These are phyloP conservation scores for Andrena trimmerana DNA, from an alignment of 2,888 invertebrate genomes.

Conservation along the genomic window DNA sequence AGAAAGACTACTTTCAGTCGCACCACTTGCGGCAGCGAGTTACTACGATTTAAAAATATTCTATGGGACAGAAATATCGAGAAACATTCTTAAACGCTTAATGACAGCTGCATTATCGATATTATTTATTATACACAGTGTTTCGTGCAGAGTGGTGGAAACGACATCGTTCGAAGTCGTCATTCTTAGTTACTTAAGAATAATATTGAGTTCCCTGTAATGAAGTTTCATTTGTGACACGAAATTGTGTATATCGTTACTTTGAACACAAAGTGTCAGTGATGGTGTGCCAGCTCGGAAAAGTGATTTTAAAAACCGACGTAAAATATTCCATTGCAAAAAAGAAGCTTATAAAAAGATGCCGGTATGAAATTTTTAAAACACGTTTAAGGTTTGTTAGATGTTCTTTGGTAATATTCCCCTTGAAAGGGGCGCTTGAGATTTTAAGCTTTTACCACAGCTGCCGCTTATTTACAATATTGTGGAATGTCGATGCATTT, in stretches of 20 bases:
- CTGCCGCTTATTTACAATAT: neutral
- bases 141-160: neutral
- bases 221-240: neutral
- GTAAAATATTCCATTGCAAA: too few species aligned
- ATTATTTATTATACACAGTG: neutral
- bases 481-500: neutral
- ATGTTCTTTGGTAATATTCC: too few species aligned
- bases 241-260: neutral
- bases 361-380: neutral
- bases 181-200: neutral
- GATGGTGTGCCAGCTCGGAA: neutral
- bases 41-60: neutral
- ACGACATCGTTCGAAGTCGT: neutral
- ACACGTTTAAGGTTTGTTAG: neutral
- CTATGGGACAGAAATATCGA: neutral
- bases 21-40: neutral
- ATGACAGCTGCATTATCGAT: neutral
- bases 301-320: neutral
- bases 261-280: neutral
- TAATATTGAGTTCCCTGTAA: neutral
- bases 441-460: conserved; percentile 1
- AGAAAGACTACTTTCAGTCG: neutral
- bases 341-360: neutral
- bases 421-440: neutral
- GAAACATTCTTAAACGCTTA: neutral